Percentiles rank a stretch among this genome's conserved stretches.
Evolutionary conservation across 2,113 vertebrate species (phyloP).

Genomic region (Cyphomyrus discorhynchus): DNA sequence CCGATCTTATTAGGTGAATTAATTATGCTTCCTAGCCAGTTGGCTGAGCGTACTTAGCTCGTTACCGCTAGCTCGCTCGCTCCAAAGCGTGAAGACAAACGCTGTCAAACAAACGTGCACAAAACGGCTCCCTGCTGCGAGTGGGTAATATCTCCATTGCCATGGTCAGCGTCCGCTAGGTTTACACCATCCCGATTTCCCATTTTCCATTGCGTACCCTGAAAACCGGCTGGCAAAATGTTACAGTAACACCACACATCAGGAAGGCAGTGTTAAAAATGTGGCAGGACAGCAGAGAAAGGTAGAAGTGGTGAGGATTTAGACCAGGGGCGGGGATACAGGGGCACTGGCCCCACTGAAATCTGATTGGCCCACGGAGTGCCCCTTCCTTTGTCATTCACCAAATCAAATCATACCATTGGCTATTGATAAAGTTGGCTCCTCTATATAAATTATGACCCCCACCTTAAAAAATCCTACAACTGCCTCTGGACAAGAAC

Average conservation of each 20-base stretch:
- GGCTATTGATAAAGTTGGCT: background rate
- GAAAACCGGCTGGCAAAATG: background rate
- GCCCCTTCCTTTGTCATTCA: background rate
- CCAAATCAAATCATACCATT: background rate
- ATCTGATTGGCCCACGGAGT: background rate
- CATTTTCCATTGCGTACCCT: background rate
- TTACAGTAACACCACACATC: background rate
- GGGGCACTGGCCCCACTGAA: background rate
- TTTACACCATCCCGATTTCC: background rate
- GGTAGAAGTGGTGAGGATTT: background rate
- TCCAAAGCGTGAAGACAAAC: background rate
- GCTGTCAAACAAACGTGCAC: background rate
- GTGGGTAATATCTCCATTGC: background rate
- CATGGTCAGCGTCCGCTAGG: background rate
- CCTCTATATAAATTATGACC: background rate
- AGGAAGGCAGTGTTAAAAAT: background rate
- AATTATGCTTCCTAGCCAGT: slow-evolving; percentile 1
- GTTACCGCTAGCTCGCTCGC: background rate
- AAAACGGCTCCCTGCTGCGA: background rate
- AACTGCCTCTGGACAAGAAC: background rate
- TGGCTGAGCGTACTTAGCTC: background rate
- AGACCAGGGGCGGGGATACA: background rate
- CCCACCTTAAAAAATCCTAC: background rate
- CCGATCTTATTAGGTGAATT: slow-evolving; percentile 36
- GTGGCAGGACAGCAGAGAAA: background rate